A percentile compares a stretch with the other conserved stretches of the same genome.
These are phyloP conservation scores for Periophthalmus modestus DNA, from an alignment of 2,113 vertebrate genomes.

Conservation along the genomic window DNA sequence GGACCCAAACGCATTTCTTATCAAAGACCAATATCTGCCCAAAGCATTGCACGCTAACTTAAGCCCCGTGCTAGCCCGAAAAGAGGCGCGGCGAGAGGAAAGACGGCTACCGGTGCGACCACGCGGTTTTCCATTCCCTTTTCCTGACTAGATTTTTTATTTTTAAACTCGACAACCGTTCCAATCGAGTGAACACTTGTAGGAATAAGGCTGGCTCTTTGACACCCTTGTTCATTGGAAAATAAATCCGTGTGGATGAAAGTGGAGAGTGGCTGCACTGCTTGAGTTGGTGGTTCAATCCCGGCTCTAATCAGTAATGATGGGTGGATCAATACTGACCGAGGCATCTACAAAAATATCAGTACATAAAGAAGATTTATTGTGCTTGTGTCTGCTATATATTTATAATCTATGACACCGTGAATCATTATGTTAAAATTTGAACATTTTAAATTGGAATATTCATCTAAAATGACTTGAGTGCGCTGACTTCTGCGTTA, in stretches of 20 bases:
- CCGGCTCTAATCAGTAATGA: background rate
- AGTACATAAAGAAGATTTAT: no score
- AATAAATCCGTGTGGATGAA: background rate
- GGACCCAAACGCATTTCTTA: constrained; percentile 41
- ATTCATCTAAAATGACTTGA: no score
- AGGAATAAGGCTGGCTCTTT: constrained; percentile 16
- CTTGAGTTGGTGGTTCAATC: background rate
- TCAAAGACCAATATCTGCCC: constrained; percentile 47
- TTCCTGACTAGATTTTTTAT: constrained; percentile 44
- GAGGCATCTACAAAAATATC: no score
- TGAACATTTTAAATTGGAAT: no score
- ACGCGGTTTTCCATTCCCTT: constrained; percentile 38
- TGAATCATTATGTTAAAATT: no score
- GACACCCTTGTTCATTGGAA: constrained; percentile 43
- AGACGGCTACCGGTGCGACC: background rate
- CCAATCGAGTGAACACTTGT: constrained; percentile 53
- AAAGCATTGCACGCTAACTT: constrained; percentile 22
- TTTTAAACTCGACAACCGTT: constrained; percentile 57
- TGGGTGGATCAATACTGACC: no score
- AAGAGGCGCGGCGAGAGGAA: constrained; percentile 12
- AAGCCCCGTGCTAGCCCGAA: constrained; percentile 23
- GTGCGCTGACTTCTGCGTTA: no score
- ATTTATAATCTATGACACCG: no score
- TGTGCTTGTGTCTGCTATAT: no score
- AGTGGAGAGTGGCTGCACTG: background rate